phyloP scores from a whole-genome alignment of 2,113 vertebrate species.

The Microtus pennsylvanicus region DNA sequence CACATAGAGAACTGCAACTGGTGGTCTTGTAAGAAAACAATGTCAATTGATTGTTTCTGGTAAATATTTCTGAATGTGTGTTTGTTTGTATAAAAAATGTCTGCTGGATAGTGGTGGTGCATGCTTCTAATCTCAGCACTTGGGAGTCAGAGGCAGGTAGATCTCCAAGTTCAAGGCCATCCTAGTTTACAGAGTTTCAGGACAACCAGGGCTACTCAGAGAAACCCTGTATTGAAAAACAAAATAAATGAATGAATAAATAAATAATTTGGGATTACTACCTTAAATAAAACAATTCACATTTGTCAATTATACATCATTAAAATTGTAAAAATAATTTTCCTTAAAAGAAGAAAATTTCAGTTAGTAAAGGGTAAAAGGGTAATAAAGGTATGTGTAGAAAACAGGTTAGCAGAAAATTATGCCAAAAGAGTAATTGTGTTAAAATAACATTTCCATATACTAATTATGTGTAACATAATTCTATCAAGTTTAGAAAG shows the following conservation, averaged over 20 bases:
- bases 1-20: not conserved
- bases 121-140: not conserved
- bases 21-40: not conserved
- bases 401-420: conserved; percentile 51
- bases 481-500: conserved; percentile 63
- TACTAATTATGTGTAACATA: not conserved
- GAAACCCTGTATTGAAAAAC: not conserved
- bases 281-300: not conserved
- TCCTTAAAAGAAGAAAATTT: not conserved
- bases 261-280: not conserved
- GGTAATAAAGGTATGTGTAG: not conserved
- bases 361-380: not conserved
- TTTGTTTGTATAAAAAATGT: not conserved
- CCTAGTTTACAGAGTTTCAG: not conserved
- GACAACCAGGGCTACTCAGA: not conserved
- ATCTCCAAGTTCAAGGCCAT: not conserved
- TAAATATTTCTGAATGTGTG: not conserved
- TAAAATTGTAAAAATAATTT: not conserved
- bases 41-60: not conserved
- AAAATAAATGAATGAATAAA: not conserved
- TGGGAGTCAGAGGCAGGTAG: not conserved
- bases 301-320: not conserved
- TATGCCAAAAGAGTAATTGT: not conserved
- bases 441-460: conserved; percentile 48
- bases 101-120: not conserved